A percentile compares a stretch with the other conserved stretches of the same genome.
Conservation (phyloP, 2,888 invertebrate species). For the Ephialtes manifestator region DNA sequence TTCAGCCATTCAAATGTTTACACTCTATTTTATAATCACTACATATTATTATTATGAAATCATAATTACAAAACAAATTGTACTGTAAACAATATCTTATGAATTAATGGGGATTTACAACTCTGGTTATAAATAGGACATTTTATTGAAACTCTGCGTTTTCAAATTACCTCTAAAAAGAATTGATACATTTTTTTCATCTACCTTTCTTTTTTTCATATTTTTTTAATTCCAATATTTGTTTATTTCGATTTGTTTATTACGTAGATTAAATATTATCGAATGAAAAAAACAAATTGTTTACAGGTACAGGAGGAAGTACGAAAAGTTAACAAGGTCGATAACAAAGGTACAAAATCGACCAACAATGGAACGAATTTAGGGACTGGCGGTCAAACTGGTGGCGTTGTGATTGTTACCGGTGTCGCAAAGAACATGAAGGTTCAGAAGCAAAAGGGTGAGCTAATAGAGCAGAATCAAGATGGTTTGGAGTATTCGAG, state of each 20-base stretch:
- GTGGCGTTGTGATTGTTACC: conserved; percentile 92
- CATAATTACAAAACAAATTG: too few species aligned
- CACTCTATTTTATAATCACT: too few species aligned
- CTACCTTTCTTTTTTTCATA: too few species aligned
- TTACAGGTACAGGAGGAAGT: conserved; percentile 91
- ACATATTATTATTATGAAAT: too few species aligned
- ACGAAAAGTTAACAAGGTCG: conserved; percentile 92
- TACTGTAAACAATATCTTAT: too few species aligned
- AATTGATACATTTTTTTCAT: too few species aligned
- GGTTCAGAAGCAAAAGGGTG: conserved; percentile 94
- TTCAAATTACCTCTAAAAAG: too few species aligned
- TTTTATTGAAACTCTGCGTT: too few species aligned
- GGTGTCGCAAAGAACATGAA: conserved; percentile 93
- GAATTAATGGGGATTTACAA: too few species aligned
- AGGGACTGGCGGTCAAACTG: conserved; percentile 77
- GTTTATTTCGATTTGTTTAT: background rate
- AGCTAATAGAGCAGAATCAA: conserved; percentile 99
- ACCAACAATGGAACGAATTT: conserved; percentile 86
- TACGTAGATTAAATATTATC: background rate
- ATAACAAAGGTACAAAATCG: conserved; percentile 88
- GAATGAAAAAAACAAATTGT: conserved; percentile 69
- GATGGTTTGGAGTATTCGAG: conserved; percentile 99
- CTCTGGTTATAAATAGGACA: background rate
- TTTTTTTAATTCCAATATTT: background rate
- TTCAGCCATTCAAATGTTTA: too few species aligned